Base-by-base conservation (phyloP, 2,113 vertebrate species). In the Corydoras sp. region DNA sequence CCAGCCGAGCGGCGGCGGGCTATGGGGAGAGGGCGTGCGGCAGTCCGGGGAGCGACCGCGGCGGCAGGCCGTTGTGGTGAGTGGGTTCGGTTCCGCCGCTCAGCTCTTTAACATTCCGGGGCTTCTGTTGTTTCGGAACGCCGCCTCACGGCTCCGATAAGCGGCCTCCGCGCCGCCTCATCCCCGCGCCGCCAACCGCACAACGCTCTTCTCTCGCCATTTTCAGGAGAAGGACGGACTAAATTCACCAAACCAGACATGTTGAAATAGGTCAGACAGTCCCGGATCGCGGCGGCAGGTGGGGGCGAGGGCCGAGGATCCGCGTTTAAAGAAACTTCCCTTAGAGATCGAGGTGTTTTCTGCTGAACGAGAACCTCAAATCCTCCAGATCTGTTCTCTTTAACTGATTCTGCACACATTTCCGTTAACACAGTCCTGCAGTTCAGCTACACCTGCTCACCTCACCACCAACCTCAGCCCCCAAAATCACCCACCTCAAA, bases 21-120 rank as follows among this genome's bases (percentile, higher is more conserved):
- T 8, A 43, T 43, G 35, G 35, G 35, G 35, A 43, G 35, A 43
- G 35, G 35, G 82, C 77, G 73, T 87, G 65, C 72, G 69, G 64
- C 10, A 43, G 59, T 64, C 73, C 32, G 58, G 29, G 65, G 56
- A 76, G 64, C 29, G 5, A 83, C 64, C 80, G 77, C 80, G 84
- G 73, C 78, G 74, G 71, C 87, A 84, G 89, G 88, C 87, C 87
- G 82, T 70, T 78, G 76, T 86, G 69, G 89, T 90, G 88, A 90
- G 89, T 88, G 82, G 76, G 72, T 66, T 68, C 64, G 71, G 65
- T 58, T 75, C 74, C 69, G 65, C 69, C 77, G 54, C 13, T 32
- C 60, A 54, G 69, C 53, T 59, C 24, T 66, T 62, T 64, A 70
- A 80, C 58, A 62, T 67, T 66, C 63, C 65, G 14, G 63, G 54